Evolutionary conservation across 2,888 invertebrate species (phyloP).

Genomic region (Drosophila meridionalis): DNA sequence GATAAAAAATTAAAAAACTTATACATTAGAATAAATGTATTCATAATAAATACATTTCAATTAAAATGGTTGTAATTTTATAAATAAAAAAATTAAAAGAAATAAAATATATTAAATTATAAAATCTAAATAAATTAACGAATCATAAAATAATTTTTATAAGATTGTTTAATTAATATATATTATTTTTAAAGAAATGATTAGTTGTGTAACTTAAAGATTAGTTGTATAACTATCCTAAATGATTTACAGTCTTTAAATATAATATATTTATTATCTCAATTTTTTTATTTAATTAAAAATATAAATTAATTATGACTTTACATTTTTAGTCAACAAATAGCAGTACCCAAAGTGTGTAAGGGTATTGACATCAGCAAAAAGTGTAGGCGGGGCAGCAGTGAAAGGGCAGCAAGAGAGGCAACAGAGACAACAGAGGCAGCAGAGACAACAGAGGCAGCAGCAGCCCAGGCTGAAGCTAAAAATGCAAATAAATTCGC

Average conservation of each 20-base stretch:
- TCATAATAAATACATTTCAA: no score
- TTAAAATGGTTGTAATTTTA: no score
- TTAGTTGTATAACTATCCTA: no score
- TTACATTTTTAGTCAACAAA: background rate
- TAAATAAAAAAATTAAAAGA: no score
- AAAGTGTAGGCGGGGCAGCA: constrained; percentile 15
- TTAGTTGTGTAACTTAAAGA: no score
- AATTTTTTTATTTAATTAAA: background rate
- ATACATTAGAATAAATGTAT: no score
- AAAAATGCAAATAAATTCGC: constrained; percentile 76
- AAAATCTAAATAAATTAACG: no score
- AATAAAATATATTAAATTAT: no score
- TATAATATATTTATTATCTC: background rate
- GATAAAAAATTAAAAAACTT: no score
- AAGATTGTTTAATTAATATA: no score
- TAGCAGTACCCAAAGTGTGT: background rate
- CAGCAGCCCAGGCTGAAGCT: constrained; percentile 52
- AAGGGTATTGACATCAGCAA: constrained; percentile 38
- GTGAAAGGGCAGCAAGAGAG: constrained; percentile 25
- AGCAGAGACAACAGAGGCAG: background rate
- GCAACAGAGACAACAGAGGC: background rate
- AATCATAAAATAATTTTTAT: no score
- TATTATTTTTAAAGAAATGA: no score
- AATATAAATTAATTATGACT: background rate
- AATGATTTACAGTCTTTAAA: background rate